Base-by-base conservation (phyloP, 2,888 invertebrate species). In the Orthonevra nobilis region DNA sequence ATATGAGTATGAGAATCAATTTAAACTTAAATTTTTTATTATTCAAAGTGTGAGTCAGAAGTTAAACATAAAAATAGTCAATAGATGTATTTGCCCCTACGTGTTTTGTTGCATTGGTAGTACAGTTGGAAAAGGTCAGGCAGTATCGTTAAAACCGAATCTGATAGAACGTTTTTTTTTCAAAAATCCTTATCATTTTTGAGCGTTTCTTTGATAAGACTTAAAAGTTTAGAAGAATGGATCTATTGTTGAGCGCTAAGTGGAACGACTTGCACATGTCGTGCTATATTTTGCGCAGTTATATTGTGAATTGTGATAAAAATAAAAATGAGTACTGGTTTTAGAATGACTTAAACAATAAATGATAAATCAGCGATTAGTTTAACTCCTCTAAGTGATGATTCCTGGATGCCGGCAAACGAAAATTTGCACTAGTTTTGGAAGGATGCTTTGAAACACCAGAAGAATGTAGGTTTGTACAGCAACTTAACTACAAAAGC, bases 111-210 rank as follows among this genome's bases (percentile, higher is more conserved):
- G n/a, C n/a, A n/a, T n/a, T n/a, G n/a, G n/a, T n/a, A n/a, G n/a
- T n/a, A n/a, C 19, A 12, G 15, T 28, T 46, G 46, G 28, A 17
- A 17, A 28, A 46, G 28, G 46, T 46, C 46, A 46, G 46, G 15
- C 2, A 0, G 28, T 15, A 9, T 26, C 3, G 26, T 44, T 10
- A 7, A 3, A 14, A 26, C 0, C 4, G 1, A 14, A n/a, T n/a
- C 26, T 44, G 44, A 46, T 46, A 5, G 15, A 3, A 28, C 28
- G n/a, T n/a, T n/a, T n/a, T n/a, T n/a, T 14, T 12, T 44, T 2
- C 7, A 42, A 19, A 0, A 40, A 20, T 40, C 10, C 6, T 42
- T 46, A 28, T 26, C 15, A 14, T 3, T 26, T 2, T 14, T 12
- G 12, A 12, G 9, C 12, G n/a, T 12, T n/a, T 1, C n/a, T n/a